phyloP scores from a whole-genome alignment of 2,888 invertebrate genomes.

The Anoplius nigerrimus region DNA sequence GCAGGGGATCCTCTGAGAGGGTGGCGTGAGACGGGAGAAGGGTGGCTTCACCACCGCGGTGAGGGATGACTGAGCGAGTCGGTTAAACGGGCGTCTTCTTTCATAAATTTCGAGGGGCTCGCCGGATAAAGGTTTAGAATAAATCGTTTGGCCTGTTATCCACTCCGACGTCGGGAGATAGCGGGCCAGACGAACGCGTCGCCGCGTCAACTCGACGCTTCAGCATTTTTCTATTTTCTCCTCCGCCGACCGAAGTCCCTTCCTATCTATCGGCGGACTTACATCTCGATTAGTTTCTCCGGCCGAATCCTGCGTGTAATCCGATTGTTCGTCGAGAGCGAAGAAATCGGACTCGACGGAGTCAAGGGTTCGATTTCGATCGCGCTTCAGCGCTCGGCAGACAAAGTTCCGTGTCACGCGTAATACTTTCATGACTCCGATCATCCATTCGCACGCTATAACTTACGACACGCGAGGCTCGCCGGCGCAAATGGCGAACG shows the following conservation, averaged over 20 bases:
- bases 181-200: constrained; percentile 46
- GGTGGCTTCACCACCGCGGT: constrained; percentile 66
- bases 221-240: constrained; percentile 27
- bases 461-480: constrained; percentile 26
- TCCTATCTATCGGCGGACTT: no score
- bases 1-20: not conserved
- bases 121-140: constrained; percentile 72
- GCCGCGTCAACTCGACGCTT: constrained; percentile 11
- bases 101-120: constrained; percentile 72
- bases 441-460: constrained; percentile 34
- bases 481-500: constrained; percentile 28
- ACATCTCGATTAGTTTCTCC: no score
- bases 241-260: no score
- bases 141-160: constrained; percentile 73
- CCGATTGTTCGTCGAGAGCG: no score
- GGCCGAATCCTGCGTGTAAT: no score
- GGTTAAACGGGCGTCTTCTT: constrained; percentile 74
- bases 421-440: constrained; percentile 1
- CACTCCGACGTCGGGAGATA: constrained; percentile 68
- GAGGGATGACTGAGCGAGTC: constrained; percentile 74
- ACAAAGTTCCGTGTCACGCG: not conserved
- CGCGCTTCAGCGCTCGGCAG: not conserved
- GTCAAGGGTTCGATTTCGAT: not conserved
- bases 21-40: constrained; percentile 39
- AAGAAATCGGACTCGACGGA: not conserved